These are phyloP conservation scores for Himalopsyche phryganea DNA, from an alignment of 1,140 invertebrate species.

Conservation along the genomic window DNA sequence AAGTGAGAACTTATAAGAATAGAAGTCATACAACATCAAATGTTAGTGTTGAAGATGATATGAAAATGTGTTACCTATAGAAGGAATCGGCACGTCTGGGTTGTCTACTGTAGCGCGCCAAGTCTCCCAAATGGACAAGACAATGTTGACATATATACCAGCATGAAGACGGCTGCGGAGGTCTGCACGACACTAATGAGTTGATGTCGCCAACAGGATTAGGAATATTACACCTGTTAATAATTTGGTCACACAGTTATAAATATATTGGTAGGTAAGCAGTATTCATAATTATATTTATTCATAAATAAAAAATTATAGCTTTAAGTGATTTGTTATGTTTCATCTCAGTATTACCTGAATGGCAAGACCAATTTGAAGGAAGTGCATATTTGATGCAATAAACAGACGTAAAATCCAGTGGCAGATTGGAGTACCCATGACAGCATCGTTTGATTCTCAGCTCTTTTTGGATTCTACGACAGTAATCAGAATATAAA, in stretches of 20 bases:
- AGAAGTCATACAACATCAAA: no score
- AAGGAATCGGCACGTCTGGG: conserved; percentile 75
- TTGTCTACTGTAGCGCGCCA: conserved; percentile 79
- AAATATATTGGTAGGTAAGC: no score
- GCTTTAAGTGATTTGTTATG: no score
- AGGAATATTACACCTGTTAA: conserved; percentile 39
- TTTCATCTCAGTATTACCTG: no score
- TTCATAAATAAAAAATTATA: no score
- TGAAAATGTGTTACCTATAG: conserved; percentile 71
- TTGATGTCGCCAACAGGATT: conserved; percentile 42
- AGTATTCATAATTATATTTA: no score
- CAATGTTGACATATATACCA: conserved; percentile 84
- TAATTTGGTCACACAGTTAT: neutral
- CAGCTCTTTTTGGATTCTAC: conserved; percentile 67
- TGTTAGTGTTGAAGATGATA: no score
- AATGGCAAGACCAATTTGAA: conserved; percentile 80
- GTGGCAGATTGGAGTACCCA: conserved; percentile 79
- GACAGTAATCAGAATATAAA: no score
- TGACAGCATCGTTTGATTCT: conserved; percentile 70
- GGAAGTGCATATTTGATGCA: conserved; percentile 77
- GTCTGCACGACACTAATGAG: conserved; percentile 34
- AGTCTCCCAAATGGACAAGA: conserved; percentile 81
- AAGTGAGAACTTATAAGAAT: no score
- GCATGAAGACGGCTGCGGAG: conserved; percentile 69
- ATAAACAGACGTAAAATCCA: conserved; percentile 77